A percentile compares a stretch with the other conserved stretches of the same genome.
These are phyloP conservation scores for Drosophila nannoptera DNA, from an alignment of 1,140 invertebrate species.

Conservation along the genomic window DNA sequence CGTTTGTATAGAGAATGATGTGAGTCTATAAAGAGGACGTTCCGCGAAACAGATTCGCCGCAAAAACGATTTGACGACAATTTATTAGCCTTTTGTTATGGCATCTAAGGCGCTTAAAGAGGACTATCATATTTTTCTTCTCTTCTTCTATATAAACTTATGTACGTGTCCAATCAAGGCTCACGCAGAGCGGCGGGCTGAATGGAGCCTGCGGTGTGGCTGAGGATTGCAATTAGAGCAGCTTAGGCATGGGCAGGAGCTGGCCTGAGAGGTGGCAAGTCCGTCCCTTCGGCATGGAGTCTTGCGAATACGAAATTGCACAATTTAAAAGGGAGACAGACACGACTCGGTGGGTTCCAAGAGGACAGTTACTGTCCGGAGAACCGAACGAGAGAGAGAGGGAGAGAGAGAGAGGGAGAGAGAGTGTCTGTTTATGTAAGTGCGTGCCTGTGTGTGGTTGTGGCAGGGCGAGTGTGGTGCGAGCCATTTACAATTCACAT, in stretches of 20 bases:
- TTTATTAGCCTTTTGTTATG: no score
- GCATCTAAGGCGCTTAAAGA: no score
- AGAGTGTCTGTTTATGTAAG: no score
- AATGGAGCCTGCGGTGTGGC: not conserved
- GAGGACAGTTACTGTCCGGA: conserved; percentile 26
- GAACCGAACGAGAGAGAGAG: no score
- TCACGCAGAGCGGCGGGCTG: conserved; percentile 43
- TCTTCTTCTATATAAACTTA: conserved; percentile 30
- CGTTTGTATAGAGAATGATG: conserved; percentile 15
- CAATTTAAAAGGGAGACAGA: conserved; percentile 63
- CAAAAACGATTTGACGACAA: not conserved
- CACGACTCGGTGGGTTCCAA: conserved; percentile 15
- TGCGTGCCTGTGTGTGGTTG: conserved; percentile 34
- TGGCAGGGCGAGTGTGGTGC: conserved; percentile 52
- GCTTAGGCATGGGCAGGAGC: conserved; percentile 4
- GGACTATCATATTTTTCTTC: no score
- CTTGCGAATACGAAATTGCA: conserved; percentile 77
- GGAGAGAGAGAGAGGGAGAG: no score
- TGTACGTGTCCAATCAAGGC: conserved; percentile 53
- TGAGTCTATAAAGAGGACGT: conserved; percentile 1
- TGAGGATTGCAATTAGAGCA: conserved; percentile 60
- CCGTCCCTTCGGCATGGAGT: conserved; percentile 54
- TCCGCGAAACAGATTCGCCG: conserved; percentile 10
- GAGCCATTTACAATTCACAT: conserved; percentile 76
- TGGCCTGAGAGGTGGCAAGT: conserved; percentile 3